These are phyloP conservation scores for Drosophila bipectinata DNA, from an alignment of 1,140 invertebrate species.

Conservation along the genomic window DNA sequence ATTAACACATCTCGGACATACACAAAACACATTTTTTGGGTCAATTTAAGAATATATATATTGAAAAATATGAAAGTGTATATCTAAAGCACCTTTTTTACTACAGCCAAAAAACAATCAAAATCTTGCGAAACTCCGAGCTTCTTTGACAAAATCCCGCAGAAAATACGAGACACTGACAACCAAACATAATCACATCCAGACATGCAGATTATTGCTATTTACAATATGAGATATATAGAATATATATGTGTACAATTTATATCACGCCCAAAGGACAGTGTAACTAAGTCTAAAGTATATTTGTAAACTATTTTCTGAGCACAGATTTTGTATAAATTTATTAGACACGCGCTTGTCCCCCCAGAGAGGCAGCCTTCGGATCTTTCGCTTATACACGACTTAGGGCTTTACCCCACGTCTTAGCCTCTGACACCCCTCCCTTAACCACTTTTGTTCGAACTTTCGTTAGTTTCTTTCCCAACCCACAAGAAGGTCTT, in stretches of 20 bases:
- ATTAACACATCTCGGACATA: constrained; percentile 10
- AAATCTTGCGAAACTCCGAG: constrained; percentile 72
- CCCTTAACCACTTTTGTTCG: background rate
- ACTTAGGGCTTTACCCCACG: constrained; percentile 48
- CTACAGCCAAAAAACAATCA: constrained; percentile 66
- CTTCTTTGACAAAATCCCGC: constrained; percentile 54
- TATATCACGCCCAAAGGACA: constrained; percentile 78
- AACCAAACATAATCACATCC: constrained; percentile 24
- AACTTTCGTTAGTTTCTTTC: constrained; percentile 22
- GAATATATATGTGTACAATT: constrained; percentile 37
- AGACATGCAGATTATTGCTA: constrained; percentile 31
- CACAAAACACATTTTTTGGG: constrained; percentile 54
- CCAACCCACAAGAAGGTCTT: constrained; percentile 42
- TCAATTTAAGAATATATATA: constrained; percentile 61
- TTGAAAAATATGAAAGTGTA: constrained; percentile 18
- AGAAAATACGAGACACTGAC: constrained; percentile 17
- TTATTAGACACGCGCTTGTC: constrained; percentile 67
- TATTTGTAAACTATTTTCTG: constrained; percentile 81
- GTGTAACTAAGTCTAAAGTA: constrained; percentile 78
- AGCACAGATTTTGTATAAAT: constrained; percentile 80
- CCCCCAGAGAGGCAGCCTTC: constrained; percentile 59
- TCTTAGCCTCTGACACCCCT: background rate
- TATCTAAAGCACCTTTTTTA: constrained; percentile 34
- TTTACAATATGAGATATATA: constrained; percentile 43
- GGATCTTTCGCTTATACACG: constrained; percentile 69